These are phyloP conservation scores for Megaleporinus macrocephalus DNA, from an alignment of 2,113 vertebrate genomes.

Conservation along the genomic window DNA sequence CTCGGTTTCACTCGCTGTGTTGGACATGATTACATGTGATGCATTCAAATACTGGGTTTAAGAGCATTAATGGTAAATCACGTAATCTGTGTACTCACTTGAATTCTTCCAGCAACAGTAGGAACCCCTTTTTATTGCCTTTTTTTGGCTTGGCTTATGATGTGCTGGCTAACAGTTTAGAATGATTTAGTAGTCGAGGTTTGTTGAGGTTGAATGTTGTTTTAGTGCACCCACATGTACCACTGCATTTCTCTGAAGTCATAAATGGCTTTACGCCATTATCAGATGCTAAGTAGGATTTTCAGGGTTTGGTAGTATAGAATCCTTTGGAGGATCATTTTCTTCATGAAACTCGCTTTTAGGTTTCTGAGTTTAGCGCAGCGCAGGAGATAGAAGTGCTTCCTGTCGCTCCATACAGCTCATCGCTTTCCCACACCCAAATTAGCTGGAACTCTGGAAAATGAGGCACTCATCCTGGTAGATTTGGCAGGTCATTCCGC, in stretches of 20 bases:
- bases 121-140: background rate
- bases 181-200: background rate
- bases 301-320: background rate
- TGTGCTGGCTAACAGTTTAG: background rate
- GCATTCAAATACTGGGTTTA: constrained; percentile 43
- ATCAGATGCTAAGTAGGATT: constrained; percentile 2
- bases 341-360: constrained; percentile 3
- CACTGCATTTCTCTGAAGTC: background rate
- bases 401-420: constrained; percentile 25
- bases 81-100: constrained; percentile 50
- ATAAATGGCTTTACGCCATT: background rate
- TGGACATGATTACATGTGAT: constrained; percentile 30
- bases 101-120: constrained; percentile 34
- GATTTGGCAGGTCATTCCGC: constrained; percentile 60
- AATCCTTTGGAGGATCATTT: constrained; percentile 9
- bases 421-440: constrained; percentile 53
- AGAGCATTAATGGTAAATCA: constrained; percentile 51
- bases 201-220: background rate
- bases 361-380: background rate
- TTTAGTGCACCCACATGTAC: background rate
- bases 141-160: background rate
- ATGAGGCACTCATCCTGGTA: constrained; percentile 64
- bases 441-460: constrained; percentile 63
- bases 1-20: constrained; percentile 25
- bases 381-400: constrained; percentile 29